Base-by-base conservation (phyloP, 2,888 invertebrate species). In the Chorisops tibialis region DNA sequence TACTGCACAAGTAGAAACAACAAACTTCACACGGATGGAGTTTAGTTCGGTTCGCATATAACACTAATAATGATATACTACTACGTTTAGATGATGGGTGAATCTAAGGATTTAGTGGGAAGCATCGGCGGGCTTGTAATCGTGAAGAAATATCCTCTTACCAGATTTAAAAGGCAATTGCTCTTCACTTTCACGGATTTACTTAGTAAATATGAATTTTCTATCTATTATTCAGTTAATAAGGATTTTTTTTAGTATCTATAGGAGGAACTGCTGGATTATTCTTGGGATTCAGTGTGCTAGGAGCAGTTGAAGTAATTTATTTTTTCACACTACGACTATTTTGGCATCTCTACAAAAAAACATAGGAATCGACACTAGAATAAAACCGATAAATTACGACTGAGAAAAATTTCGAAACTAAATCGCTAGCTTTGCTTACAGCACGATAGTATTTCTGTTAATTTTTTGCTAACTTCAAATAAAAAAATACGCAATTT, bases 191-290 rank as follows among this genome's bases (percentile, higher is more conserved):
- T 78, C 47, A 75, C 74, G 0, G 78, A 78, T 71, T 71, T 78
- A 1, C 60, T 78, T 63, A 77, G 78, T 76, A 65, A 24, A 14
- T 12, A 45, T n/a, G n/a, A n/a, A n/a, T n/a, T n/a, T n/a, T n/a
- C n/a, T n/a, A n/a, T n/a, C n/a, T 43, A 43, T n/a, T 11, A 43
- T 43, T 9, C 11, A 43, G 11, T 11, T 37, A 11, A 37, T 37
- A 37, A 11, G 12, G 37, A 37, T 11, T 43, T 43, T n/a, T 75
- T 79, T 6, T 75, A 89, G 88, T 89, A 67, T 84, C 86, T 7
- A 85, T 91, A 3, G 90, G 91, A n/a, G 88, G 89, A 22, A 88
- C 89, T 76, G 88, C 87, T 0, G 90, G 90, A 0, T 76, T 91
- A 2, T 89, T 89, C 73, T 80, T 90, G 4, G 91, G 91, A 24